Percentiles rank a stretch among this genome's conserved stretches.
Evolutionary conservation across 2,113 vertebrate genomes (phyloP).

Genomic region (Phoenicopterus ruber): DNA sequence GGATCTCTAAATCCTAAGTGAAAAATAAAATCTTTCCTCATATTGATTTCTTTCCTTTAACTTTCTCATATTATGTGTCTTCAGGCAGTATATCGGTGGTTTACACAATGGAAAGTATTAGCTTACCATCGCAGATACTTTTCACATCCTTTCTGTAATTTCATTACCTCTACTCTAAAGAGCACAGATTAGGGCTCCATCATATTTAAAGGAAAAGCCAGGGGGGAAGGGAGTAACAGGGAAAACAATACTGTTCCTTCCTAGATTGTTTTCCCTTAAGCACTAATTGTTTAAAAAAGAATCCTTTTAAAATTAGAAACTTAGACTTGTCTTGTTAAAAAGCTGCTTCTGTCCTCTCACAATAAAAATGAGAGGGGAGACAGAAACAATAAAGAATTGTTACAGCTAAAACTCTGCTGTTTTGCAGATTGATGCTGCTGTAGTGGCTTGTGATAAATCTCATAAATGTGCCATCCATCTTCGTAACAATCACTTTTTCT

Average conservation of each 20-base stretch:
- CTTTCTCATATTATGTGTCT: conserved; percentile 60
- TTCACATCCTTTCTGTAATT: conserved; percentile 69
- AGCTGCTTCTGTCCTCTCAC: neutral
- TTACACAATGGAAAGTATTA: conserved; percentile 64
- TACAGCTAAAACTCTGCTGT: neutral
- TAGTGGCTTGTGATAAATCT: neutral
- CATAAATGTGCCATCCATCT: neutral
- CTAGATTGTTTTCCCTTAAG: neutral
- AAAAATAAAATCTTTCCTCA: conserved; percentile 57
- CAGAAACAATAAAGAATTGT: neutral
- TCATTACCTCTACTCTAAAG: conserved; percentile 59
- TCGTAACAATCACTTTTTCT: neutral
- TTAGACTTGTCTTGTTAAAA: neutral
- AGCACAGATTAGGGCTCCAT: conserved; percentile 53
- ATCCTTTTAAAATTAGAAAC: neutral
- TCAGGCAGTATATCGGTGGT: conserved; percentile 50
- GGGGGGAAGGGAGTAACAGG: neutral
- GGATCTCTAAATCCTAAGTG: conserved; percentile 17
- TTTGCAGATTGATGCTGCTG: neutral
- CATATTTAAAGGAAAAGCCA: conserved; percentile 43
- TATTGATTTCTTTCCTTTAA: conserved; percentile 51
- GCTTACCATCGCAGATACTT: conserved; percentile 62
- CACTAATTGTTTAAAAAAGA: neutral
- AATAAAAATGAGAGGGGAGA: neutral
- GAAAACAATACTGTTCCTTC: neutral